Conservation (phyloP, 1,140 invertebrate species). For the Zophobas atratus region DNA sequence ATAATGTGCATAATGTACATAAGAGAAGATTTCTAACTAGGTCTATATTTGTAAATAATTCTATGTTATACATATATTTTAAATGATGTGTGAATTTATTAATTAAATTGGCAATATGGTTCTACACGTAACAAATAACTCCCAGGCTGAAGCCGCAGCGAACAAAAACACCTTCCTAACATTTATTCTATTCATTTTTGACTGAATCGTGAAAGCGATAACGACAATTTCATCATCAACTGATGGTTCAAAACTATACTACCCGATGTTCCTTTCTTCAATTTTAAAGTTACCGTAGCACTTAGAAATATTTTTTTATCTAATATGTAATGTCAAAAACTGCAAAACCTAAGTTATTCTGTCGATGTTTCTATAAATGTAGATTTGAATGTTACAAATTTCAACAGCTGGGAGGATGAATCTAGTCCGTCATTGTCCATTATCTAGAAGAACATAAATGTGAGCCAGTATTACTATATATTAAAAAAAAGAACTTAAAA, state of each 20-base stretch:
- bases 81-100: slow-evolving; percentile 66
- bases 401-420: slow-evolving; percentile 60
- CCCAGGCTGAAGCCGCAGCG: slow-evolving; percentile 49
- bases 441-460: slow-evolving; percentile 59
- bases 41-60: slow-evolving; percentile 66
- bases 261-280: slow-evolving; percentile 48
- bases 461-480: slow-evolving; percentile 65
- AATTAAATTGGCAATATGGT: slow-evolving; percentile 66
- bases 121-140: slow-evolving; percentile 58
- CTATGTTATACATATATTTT: slow-evolving; percentile 66
- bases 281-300: slow-evolving; percentile 51
- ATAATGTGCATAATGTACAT: slow-evolving; percentile 66
- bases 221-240: background rate
- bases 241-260: slow-evolving; percentile 29
- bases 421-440: slow-evolving; percentile 65
- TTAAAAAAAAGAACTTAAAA: slow-evolving; percentile 50
- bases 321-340: slow-evolving; percentile 19
- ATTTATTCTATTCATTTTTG: slow-evolving; percentile 26
- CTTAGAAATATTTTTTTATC: slow-evolving; percentile 24
- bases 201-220: slow-evolving; percentile 14
- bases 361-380: slow-evolving; percentile 36
- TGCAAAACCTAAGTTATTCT: slow-evolving; percentile 26
- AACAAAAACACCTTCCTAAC: slow-evolving; percentile 33
- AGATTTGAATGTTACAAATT: slow-evolving; percentile 45
- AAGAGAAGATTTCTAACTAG: slow-evolving; percentile 66